Conservation (phyloP, 2,888 invertebrate species). For the Acanthosepion pharaonis region DNA sequence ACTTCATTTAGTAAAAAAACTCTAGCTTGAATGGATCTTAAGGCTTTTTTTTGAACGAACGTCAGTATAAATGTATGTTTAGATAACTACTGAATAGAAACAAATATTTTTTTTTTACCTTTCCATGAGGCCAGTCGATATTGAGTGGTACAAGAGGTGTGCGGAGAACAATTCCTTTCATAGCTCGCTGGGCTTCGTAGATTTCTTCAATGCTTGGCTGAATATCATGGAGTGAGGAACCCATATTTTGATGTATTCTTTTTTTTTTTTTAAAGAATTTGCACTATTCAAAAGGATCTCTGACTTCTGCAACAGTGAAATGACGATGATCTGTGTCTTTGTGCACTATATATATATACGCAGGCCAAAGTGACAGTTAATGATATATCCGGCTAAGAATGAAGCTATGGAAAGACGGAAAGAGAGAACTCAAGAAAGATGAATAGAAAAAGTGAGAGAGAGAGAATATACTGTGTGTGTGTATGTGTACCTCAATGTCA, state of each 20-base stretch:
- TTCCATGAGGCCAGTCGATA: slow-evolving; percentile 50
- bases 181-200: slow-evolving; percentile 55
- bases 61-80: too few relatives aligned
- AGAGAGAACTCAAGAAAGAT: too few relatives aligned
- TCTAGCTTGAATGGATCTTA: too few relatives aligned
- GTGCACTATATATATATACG: not conserved
- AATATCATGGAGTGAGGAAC: not conserved
- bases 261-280: not conserved
- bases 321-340: not conserved
- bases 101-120: not conserved
- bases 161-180: slow-evolving; percentile 54
- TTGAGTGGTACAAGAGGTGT: slow-evolving; percentile 63
- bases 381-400: not conserved
- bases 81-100: not conserved
- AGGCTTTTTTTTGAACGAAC: too few relatives aligned
- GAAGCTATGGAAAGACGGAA: not conserved
- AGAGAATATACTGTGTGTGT: too few relatives aligned
- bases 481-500: not conserved
- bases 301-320: not conserved
- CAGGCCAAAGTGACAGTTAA: not conserved
- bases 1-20: too few relatives aligned
- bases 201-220: slow-evolving; percentile 54
- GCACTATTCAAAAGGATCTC: not conserved
- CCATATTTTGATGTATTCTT: not conserved
- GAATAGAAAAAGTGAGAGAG: too few relatives aligned